Base-by-base conservation (phyloP, 2,888 invertebrate genomes). In the Hecatera dysodea region DNA sequence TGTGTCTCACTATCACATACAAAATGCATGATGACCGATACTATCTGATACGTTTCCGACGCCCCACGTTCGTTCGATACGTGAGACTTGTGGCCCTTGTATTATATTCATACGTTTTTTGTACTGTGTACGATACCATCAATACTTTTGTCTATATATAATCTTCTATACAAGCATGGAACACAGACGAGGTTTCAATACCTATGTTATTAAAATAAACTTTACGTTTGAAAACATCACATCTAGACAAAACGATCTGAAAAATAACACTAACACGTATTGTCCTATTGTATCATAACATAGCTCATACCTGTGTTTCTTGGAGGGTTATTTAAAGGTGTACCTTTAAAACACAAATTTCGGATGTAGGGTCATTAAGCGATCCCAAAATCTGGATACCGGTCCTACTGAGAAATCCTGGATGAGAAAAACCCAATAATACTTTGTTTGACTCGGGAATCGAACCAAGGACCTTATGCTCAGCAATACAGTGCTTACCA, bases 11-110 rank as follows among this genome's bases (percentile, higher is more conserved):
- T 64, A 69, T 69, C 62, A 70, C 67, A 83, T 78, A 69, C 55
- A 78, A 71, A 76, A 81, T 76, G 70, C 60, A 79, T 71, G 75
- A 76, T 71, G 65, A 75, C 60, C 44, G 53, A 75, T 67, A 77
- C 52, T 62, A 72, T 82, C 55, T 57, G 64, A 75, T 75, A 70
- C 69, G 56, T 73, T 71, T 61, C 67, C 78, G 69, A 74, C 67
- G 46, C 67, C 63, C 63, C 75, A 72, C 80, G 73, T 80, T 64
- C 70, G 39, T 64, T 72, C 62, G 36, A 52, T 76, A 79, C 70
- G 72, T 76, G 75, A 73, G 69, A 55, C 52, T 24, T 60, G 55
- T 39, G 33, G 33, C 46, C 46, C 36, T 50, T 70, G 50, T 56
- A 27, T 53, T 17, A 42, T 55, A 52, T 27, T 22, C 53, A 64